These are phyloP conservation scores for Salarias fasciatus DNA, from an alignment of 2,797 vertebrate genomes.

Conservation along the genomic window DNA sequence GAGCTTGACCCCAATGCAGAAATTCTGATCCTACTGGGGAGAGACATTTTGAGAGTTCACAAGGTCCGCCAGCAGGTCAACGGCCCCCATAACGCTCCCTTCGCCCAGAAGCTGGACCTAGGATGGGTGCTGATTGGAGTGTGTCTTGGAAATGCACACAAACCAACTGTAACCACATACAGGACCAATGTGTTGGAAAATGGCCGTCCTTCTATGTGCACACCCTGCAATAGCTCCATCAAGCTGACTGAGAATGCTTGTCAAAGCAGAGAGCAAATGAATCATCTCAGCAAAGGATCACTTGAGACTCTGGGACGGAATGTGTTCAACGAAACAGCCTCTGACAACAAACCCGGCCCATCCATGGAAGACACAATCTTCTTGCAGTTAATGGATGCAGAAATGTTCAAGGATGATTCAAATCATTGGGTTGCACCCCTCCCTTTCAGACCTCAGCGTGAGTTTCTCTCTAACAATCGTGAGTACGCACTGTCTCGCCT, in stretches of 20 bases:
- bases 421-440: background rate
- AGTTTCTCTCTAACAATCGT: background rate
- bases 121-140: background rate
- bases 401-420: background rate
- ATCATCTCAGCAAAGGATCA: background rate
- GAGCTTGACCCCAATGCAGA: background rate
- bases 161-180: background rate
- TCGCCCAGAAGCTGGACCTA: background rate
- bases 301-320: background rate
- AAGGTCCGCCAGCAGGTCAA: no score
- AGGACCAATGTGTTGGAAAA: background rate
- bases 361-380: slow-evolving; percentile 7
- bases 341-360: background rate
- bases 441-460: background rate
- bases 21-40: background rate
- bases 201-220: background rate
- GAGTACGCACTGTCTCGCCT: background rate
- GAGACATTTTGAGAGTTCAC: slow-evolving; percentile 2
- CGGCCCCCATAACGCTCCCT: background rate
- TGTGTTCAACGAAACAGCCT: background rate
- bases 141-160: no score
- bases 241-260: background rate
- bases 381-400: background rate
- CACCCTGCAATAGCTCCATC: background rate
- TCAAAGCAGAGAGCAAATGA: background rate